These are phyloP conservation scores for Drosophila pseudoananassae DNA, from an alignment of 1,140 invertebrate genomes.

Conservation along the genomic window DNA sequence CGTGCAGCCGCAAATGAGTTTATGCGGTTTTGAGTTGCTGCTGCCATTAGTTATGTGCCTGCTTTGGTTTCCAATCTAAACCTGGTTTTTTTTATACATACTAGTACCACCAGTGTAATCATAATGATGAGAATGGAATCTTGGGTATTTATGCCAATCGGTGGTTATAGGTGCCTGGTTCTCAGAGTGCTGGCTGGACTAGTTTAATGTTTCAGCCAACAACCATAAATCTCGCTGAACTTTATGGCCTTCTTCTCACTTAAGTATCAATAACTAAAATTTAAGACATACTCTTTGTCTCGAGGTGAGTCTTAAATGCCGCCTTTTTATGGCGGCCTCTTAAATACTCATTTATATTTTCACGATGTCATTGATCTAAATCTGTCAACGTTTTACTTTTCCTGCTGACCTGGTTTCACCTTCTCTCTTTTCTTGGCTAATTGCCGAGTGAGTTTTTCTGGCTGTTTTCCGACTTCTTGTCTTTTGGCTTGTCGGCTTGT, in stretches of 20 bases:
- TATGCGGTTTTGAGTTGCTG: background rate
- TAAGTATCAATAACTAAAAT: background rate
- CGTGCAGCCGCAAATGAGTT: slow-evolving; percentile 31
- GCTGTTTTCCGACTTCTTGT: slow-evolving; percentile 16
- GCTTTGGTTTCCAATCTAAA: slow-evolving; percentile 14
- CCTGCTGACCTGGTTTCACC: slow-evolving; percentile 43
- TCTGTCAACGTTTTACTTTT: slow-evolving; percentile 28
- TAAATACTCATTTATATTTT: slow-evolving; percentile 5
- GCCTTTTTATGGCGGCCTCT: background rate
- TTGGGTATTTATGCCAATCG: slow-evolving; percentile 33
- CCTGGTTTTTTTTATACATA: slow-evolving; percentile 18
- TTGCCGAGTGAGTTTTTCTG: slow-evolving; percentile 27
- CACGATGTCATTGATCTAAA: slow-evolving; percentile 12
- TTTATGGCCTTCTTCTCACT: background rate
- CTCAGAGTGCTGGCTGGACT: background rate
- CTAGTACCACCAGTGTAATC: background rate
- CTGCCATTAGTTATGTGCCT: background rate
- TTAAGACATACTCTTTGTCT: background rate
- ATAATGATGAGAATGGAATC: slow-evolving; percentile 43
- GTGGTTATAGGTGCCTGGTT: slow-evolving; percentile 14
- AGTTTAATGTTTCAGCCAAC: slow-evolving; percentile 5
- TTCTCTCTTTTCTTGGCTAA: slow-evolving; percentile 28
- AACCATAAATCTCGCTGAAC: slow-evolving; percentile 18
- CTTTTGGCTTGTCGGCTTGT: background rate
- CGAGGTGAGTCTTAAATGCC: too few species aligned